Percentiles rank a stretch among this genome's conserved stretches.
phyloP scores from a whole-genome alignment of 2,113 vertebrate genomes.

The Tamias sibiricus region DNA sequence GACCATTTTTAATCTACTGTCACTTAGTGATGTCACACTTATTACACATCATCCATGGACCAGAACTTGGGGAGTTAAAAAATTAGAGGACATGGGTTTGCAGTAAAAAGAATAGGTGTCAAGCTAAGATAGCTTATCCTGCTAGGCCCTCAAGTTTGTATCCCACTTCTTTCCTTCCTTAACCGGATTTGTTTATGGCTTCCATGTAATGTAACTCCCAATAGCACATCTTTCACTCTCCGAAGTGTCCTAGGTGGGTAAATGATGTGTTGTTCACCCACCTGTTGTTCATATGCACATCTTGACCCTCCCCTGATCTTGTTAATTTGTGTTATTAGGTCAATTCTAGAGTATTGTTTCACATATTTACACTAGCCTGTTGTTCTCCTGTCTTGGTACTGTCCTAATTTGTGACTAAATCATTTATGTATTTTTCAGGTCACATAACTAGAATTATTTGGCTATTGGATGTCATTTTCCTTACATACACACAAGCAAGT shows the following conservation, averaged over 20 bases:
- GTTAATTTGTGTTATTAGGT: neutral
- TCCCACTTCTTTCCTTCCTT: neutral
- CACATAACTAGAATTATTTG: neutral
- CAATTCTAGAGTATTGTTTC: neutral
- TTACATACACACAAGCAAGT: neutral
- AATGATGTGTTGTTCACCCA: neutral
- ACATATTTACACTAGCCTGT: neutral
- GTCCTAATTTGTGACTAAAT: neutral
- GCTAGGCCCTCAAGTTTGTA: neutral
- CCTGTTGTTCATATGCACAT: neutral
- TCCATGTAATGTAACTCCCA: neutral
- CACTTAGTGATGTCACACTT: neutral
- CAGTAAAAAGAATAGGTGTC: neutral
- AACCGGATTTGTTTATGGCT: neutral
- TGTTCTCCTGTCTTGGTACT: neutral
- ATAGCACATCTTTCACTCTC: neutral
- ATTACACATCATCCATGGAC: neutral
- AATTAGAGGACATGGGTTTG: neutral
- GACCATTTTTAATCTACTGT: neutral
- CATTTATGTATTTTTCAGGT: neutral
- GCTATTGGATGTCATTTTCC: neutral
- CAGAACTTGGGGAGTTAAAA: neutral
- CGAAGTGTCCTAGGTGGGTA: no score
- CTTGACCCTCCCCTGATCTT: neutral
- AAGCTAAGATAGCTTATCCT: neutral